Base-by-base conservation (phyloP, 2,888 invertebrate genomes). In the Hyposoter dolosus region DNA sequence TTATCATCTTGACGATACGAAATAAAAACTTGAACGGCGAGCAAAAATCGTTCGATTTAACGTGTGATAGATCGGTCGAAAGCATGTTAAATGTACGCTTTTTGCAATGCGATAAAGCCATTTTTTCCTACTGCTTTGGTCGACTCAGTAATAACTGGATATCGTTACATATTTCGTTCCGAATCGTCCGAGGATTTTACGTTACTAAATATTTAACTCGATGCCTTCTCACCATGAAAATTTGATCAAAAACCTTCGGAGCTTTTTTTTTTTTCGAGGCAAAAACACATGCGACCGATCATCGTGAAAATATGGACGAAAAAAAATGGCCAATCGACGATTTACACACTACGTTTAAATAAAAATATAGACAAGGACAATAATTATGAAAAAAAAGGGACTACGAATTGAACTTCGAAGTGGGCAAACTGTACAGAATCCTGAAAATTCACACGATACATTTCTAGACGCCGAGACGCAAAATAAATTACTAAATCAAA, bases 1-100 rank as follows among this genome's bases (percentile, higher is more conserved):
- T 60, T 60, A 60, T 60, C 15, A 28, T 60, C 60, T 60, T 60
- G 1, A 15, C 28, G 60, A 60, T 28, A 28, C 23, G 28, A 60
- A 60, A 60, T 60, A 28, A 60, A 60, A 60, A 28, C 28, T 60
- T 60, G 5, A 60, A 23, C 60, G 28, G 28, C 15, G 60, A 28
- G 60, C 10, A 60, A 60, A 60, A 60, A 60, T 60, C 60, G 28
- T 60, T 60, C 1, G 60, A 28, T 60, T 60, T 28, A 60, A 60
- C 60, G 60, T 6, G 28, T 60, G 12, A 28, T 60, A 60, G 60
- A 60, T 60, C 60, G 28, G 12, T 28, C 60, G 60, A 60, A 60
- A 60, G 6, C 28, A 60, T 28, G 60, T 60, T 15, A 60, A 60
- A 60, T 60, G 0, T 15, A 60, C 15, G 15, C 1, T 60, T 28